Percentiles rank a stretch among this genome's conserved stretches.
Conservation (phyloP, 2,113 vertebrate species). For the Oryzias javanicus region DNA sequence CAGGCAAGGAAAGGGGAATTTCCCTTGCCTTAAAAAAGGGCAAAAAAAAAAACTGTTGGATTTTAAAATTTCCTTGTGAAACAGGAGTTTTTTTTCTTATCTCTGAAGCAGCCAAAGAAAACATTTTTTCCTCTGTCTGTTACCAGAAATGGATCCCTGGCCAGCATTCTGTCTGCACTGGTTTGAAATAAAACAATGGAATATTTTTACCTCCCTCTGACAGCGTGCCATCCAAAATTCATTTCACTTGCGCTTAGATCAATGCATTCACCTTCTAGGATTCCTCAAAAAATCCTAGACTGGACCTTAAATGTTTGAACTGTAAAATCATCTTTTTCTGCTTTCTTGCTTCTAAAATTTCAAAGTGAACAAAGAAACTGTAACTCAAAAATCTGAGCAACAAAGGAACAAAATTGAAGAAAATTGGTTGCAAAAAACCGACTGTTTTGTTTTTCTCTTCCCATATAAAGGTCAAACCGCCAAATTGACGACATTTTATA, state of each 20-base stretch:
- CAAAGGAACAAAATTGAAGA: constrained; percentile 20
- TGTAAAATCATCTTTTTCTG: constrained; percentile 23
- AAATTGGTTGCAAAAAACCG: constrained; percentile 11
- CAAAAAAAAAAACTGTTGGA: too few relatives aligned
- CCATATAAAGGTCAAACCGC: too few relatives aligned
- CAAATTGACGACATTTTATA: too few relatives aligned
- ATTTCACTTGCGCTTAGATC: constrained; percentile 46
- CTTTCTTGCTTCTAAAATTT: constrained; percentile 18
- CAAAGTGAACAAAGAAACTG: constrained; percentile 1
- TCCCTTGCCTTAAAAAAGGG: too few relatives aligned
- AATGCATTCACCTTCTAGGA: constrained; percentile 46
- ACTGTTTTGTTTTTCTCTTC: constrained; percentile 19
- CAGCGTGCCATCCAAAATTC: constrained; percentile 44
- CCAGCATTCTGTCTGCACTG: constrained; percentile 45
- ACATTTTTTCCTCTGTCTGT: constrained; percentile 24
- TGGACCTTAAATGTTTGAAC: constrained; percentile 42
- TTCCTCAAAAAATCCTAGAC: constrained; percentile 55
- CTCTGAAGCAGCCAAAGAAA: constrained; percentile 25
- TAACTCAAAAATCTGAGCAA: neutral
- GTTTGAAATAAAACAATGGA: constrained; percentile 44
- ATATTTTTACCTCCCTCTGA: constrained; percentile 37
- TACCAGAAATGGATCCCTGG: constrained; percentile 32
- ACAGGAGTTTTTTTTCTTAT: constrained; percentile 30
- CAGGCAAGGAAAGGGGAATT: too few relatives aligned
- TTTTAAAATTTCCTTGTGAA: too few relatives aligned